Conservation (phyloP, 35 echinoderm and acorn worm species). For the Ophioderma brevispina region DNA sequence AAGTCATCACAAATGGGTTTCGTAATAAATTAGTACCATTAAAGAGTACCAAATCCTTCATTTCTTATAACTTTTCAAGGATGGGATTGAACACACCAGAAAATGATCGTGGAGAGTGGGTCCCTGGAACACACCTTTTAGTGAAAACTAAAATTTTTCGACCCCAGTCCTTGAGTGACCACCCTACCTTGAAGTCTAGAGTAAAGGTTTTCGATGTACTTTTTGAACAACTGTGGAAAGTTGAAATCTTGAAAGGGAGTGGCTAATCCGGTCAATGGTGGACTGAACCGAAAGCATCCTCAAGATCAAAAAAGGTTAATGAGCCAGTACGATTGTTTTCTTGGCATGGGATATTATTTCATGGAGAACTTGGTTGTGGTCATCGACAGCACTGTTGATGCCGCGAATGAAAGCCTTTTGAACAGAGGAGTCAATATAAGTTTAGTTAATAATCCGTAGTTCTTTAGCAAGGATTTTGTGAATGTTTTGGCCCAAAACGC, state of each 20-base stretch:
- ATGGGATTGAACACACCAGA: neutral
- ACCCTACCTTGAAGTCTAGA: neutral
- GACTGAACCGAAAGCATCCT: neutral
- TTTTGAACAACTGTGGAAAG: neutral
- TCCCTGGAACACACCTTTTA: neutral
- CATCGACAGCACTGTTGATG: neutral
- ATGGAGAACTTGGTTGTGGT: neutral
- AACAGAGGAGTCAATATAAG: neutral
- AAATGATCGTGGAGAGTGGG: neutral
- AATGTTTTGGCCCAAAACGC: no score
- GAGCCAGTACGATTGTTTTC: neutral
- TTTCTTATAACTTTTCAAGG: neutral
- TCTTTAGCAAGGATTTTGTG: no score
- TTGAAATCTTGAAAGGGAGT: neutral
- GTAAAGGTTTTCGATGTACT: neutral
- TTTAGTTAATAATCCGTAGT: no score
- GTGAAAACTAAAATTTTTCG: neutral
- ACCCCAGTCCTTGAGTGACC: neutral
- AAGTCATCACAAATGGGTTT: neutral
- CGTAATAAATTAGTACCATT: neutral
- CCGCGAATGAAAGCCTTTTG: no score
- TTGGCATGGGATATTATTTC: neutral
- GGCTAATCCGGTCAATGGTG: neutral
- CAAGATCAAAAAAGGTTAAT: neutral
- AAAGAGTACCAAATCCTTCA: neutral